Conservation (phyloP, 2,113 vertebrate genomes). For the Saiga tatarica region DNA sequence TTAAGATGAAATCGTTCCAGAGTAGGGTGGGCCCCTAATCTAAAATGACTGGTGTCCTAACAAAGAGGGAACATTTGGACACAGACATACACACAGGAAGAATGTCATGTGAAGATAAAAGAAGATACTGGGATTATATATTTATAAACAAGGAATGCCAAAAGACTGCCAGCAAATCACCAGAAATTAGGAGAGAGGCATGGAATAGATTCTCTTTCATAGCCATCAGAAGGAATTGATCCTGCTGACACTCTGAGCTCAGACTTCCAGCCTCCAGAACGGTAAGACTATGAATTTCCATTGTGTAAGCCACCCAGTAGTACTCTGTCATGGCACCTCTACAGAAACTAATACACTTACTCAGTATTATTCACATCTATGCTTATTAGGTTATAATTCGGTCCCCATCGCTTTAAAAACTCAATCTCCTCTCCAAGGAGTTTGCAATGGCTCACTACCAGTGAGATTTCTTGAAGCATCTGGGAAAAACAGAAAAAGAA, state of each 20-base stretch:
- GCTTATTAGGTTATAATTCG: slow-evolving; percentile 83
- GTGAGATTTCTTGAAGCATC: slow-evolving; percentile 84
- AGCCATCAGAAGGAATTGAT: neutral
- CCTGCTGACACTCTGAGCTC: neutral
- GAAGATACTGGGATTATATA: neutral
- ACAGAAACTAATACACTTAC: slow-evolving; percentile 78
- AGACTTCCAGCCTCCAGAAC: slow-evolving; percentile 2
- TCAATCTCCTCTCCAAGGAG: slow-evolving; percentile 84
- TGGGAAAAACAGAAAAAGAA: slow-evolving; percentile 43
- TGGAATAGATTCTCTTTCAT: neutral
- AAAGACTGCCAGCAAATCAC: neutral
- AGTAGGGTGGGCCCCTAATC: neutral
- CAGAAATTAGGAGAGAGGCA: neutral
- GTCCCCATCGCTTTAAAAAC: slow-evolving; percentile 85
- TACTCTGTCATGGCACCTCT: neutral
- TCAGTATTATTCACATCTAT: slow-evolving; percentile 73
- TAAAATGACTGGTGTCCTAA: neutral
- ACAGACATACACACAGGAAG: neutral
- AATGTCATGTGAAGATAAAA: neutral
- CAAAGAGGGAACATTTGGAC: neutral
- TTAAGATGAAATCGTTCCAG: neutral
- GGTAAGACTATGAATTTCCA: neutral
- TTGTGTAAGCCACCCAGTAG: neutral
- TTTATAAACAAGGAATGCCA: neutral
- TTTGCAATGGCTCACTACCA: slow-evolving; percentile 80